A percentile compares a stretch with the other conserved stretches of the same genome.
Conservation (phyloP, 2,113 vertebrate species). For the Rhipidura dahli region DNA sequence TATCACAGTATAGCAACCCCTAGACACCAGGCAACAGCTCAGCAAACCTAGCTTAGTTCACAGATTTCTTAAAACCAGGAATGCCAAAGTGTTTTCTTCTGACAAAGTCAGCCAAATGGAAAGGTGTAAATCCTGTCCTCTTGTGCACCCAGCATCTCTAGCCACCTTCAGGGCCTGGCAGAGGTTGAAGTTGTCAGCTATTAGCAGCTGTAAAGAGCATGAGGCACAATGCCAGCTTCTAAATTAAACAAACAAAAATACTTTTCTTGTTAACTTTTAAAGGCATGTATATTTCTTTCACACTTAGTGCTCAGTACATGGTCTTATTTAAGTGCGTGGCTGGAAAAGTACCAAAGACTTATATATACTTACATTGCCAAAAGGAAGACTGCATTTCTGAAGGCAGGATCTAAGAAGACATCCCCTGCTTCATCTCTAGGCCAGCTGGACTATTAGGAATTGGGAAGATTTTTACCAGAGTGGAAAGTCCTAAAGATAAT, state of each 20-base stretch:
- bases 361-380: background rate
- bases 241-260: conserved; percentile 29
- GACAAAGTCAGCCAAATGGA: background rate
- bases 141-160: background rate
- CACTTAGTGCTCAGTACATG: background rate
- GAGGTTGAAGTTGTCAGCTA: background rate
- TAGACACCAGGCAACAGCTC: background rate
- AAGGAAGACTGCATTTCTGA: background rate
- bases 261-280: background rate
- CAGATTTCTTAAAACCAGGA: background rate
- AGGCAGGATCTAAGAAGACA: background rate
- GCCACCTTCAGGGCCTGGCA: background rate
- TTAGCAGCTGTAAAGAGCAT: background rate
- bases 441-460: background rate
- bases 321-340: background rate
- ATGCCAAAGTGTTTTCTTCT: background rate
- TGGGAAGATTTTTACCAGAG: background rate
- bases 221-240: conserved; percentile 7
- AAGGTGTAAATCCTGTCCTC: conserved; percentile 38
- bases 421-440: fast-evolving
- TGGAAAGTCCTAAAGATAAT: background rate
- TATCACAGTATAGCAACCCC: background rate
- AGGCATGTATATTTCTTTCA: conserved; percentile 6
- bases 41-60: background rate
- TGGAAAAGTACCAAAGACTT: background rate